phyloP scores from a whole-genome alignment of 2,797 vertebrate species.

The Anolis apletophallus region DNA sequence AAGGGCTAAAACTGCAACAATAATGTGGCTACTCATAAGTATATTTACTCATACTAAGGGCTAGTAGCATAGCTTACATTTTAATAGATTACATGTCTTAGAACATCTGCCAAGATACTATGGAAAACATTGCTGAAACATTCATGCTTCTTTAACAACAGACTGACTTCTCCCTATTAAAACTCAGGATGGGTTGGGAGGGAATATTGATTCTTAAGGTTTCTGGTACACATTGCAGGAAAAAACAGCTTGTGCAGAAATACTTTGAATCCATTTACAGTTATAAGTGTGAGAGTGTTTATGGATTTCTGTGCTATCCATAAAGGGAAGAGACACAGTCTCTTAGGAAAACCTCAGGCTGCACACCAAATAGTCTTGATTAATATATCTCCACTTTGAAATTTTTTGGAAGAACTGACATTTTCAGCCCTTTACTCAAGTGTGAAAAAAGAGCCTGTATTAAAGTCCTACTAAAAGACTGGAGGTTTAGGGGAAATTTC shows the following conservation, averaged over 20 bases:
- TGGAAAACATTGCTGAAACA: neutral
- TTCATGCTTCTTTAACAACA: neutral
- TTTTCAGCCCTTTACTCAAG: neutral
- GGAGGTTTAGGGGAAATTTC: neutral
- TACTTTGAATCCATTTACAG: neutral
- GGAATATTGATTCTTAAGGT: neutral
- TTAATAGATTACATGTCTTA: neutral
- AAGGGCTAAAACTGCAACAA: neutral
- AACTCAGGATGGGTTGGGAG: no score
- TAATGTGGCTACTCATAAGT: neutral
- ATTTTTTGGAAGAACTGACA: neutral
- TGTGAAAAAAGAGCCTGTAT: neutral
- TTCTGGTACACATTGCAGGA: neutral
- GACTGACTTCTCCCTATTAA: neutral
- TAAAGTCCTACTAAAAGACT: neutral
- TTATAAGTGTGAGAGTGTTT: neutral
- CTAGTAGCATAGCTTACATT: no score
- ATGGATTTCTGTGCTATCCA: neutral
- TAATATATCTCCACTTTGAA: neutral
- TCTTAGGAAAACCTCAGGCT: neutral
- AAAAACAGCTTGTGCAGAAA: neutral
- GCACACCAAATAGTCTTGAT: neutral
- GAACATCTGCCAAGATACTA: neutral
- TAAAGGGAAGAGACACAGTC: neutral
- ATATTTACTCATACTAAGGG: neutral